Evolutionary conservation across 2,888 invertebrate genomes (phyloP), one percentile per base, ranked within the genome.

Genomic region (Polydrusus cervinus): DNA sequence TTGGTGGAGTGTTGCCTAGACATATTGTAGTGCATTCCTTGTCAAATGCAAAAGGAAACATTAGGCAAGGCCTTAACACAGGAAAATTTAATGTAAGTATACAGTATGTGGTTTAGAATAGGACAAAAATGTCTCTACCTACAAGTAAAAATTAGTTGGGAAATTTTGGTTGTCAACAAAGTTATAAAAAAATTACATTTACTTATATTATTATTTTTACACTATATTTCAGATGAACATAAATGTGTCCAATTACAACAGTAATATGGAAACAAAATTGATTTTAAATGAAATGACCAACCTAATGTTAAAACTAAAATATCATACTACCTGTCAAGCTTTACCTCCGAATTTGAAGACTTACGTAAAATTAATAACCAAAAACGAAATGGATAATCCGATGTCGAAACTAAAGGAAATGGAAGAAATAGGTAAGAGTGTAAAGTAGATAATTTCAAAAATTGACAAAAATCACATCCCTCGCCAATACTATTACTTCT

Each of bases 341-440:
- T 49, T 82, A 34, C 78, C 81, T 1, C n/a, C 51, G 0, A 76
- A 76, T 60, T 76, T 81, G 9, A 60, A 69, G 43, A 53, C 43
- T 9, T 82, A 81, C 51, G 49, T 81, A 16, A 80, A 77, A 71
- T 34, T 67, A 13, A 77, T 80, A 14, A 82, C 81, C 10, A 79
- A 68, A 67, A 78, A 77, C 25, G 78, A 75, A 51, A 78, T 78
- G 55, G 78, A 79, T 11, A 78, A 79, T 34, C 71, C 74, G 1
- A 70, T 81, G 55, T 60, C 68, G 0, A 80, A 79, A 70, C 51
- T 79, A 8, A 81, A 78, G 47, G 78, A 80, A 45, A 80, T 81
- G 81, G 79, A 82, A 43, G 82, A 81, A 51, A 71, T 81, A 9
- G 78, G 78, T 78, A 68, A 72, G n/a, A 30, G n/a, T n/a, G n/a